Evolutionary conservation across 2,113 vertebrate genomes (phyloP), one percentile per base, ranked within the genome.

Genomic region (Periophthalmodon schlosseri): DNA sequence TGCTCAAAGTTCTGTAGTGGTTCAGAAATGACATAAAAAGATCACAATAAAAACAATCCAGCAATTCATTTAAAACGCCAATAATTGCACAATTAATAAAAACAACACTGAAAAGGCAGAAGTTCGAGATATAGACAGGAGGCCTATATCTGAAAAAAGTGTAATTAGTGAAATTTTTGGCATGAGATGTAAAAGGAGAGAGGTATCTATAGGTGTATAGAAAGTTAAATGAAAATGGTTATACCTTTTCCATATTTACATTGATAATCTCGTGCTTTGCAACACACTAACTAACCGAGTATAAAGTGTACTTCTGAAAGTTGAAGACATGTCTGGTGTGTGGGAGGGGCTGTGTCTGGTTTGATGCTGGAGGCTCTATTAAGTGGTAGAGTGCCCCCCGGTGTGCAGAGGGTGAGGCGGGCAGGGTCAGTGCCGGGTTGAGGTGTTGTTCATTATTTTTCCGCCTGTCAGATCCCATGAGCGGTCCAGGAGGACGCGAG

Each of bases 401-500:
- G 93, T 94, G 95, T 93, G 92, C 93, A 94, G 93, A 92, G 91
- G 90, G 88, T 93, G 93, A 95, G 94, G 95, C 91, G 91, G 91
- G 94, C 95, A 95, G 93, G 96, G 96, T 96, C 96, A 97, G 92
- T 93, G 91, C 93, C 90, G 93, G 96, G 96, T 96, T 95, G 95
- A 98, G 96, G 94, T 96, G 96, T 97, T 96, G 95, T 96, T 99
- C 97, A 98, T 99, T 99, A 99, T 99, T 99, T 99, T 99, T 99
- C 96, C 96, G 96, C 97, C 92, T 99, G 97, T 99, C 97, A 79
- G 95, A 97, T 97, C 93, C 93, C 93, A 97, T 99, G 96, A 97
- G 95, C 93, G 92, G 94, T 91, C 90, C 94, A 93, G 91, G 92
- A 90, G 88, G 86, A 85, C 87, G 94, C 94, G 93, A 95, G 94